A percentile compares a stretch with the other conserved stretches of the same genome.
phyloP scores from a whole-genome alignment of 2,888 invertebrate genomes.

The Baccha elongata region DNA sequence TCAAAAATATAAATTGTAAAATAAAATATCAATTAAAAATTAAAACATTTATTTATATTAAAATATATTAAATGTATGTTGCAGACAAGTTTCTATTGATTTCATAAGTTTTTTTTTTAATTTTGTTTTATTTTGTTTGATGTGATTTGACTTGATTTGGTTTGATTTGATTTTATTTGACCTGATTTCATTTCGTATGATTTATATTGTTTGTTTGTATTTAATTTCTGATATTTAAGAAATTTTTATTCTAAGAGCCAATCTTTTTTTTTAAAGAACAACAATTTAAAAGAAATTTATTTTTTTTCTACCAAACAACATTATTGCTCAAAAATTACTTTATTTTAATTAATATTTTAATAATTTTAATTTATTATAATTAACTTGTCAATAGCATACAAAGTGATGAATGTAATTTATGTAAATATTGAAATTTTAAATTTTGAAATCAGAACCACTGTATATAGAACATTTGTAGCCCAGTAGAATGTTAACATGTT shows the following conservation, averaged over 20 bases:
- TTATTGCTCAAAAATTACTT: no score
- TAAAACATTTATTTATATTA: slow-evolving; percentile 25
- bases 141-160: neutral
- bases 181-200: no score
- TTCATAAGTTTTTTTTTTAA: no score
- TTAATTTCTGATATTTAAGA: no score
- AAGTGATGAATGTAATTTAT: slow-evolving; percentile 13
- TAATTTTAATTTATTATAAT: no score
- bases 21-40: slow-evolving; percentile 33
- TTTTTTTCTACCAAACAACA: no score
- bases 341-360: no score
- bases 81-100: neutral
- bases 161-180: neutral
- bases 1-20: slow-evolving; percentile 40
- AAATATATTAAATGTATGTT: neutral
- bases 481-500: slow-evolving; percentile 39
- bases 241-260: no score
- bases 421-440: slow-evolving; percentile 26
- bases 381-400: no score
- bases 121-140: neutral
- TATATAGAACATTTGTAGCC: slow-evolving; percentile 40
- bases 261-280: no score
- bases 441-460: slow-evolving; percentile 37
- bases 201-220: no score
- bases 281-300: no score